These are phyloP conservation scores for Bubalus kerabau DNA, from an alignment of 2,113 vertebrate species.

Conservation along the genomic window DNA sequence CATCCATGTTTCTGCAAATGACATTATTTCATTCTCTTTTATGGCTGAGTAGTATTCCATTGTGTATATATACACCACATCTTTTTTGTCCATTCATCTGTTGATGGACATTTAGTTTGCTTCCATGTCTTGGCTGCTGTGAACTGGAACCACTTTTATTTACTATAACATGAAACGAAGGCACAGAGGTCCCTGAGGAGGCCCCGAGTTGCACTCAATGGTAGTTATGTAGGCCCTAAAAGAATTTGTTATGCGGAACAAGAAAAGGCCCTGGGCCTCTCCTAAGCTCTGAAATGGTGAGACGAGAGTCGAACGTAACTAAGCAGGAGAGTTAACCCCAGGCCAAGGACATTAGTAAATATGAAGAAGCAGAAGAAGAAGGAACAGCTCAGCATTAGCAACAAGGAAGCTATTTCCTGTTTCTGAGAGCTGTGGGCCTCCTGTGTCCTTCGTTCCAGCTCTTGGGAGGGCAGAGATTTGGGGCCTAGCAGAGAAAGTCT, in stretches of 20 bases:
- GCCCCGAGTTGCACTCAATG: not conserved
- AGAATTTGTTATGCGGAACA: not conserved
- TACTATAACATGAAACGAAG: not conserved
- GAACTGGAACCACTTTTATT: not conserved
- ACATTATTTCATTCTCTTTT: not conserved
- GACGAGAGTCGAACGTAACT: fast-evolving
- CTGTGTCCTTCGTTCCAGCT: not conserved
- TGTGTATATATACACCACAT: not conserved
- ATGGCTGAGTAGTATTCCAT: not conserved
- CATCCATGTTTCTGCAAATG: not conserved
- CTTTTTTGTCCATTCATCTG: not conserved
- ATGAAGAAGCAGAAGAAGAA: not conserved
- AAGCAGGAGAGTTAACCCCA: not conserved
- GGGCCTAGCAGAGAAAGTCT: not conserved
- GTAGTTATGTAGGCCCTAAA: not conserved
- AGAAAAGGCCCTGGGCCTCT: no score
- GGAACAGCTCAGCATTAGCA: fast-evolving
- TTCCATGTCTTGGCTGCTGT: not conserved
- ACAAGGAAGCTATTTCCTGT: not conserved
- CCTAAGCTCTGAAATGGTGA: not conserved
- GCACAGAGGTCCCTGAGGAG: not conserved
- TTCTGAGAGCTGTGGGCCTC: not conserved
- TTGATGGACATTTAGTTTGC: not conserved
- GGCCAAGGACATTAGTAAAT: not conserved
- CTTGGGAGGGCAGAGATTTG: not conserved